These are phyloP conservation scores for Vimba vimba DNA, from an alignment of 2,113 vertebrate species.

Conservation along the genomic window DNA sequence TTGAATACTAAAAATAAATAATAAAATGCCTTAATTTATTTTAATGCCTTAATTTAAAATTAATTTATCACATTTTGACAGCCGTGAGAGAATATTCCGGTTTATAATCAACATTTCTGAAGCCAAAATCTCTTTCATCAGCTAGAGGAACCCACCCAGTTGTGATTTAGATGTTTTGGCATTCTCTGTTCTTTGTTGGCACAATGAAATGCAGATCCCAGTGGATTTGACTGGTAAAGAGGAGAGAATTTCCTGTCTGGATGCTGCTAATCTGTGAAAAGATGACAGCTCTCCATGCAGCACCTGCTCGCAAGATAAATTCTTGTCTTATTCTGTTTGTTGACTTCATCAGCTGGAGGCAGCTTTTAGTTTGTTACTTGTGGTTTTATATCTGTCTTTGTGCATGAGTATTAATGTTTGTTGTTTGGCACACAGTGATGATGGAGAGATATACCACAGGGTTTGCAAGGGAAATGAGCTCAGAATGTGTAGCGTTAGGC, in stretches of 20 bases:
- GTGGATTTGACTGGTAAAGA: constrained; percentile 75
- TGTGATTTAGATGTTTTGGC: constrained; percentile 59
- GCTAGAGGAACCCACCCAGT: neutral
- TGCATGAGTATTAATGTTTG: constrained; percentile 37
- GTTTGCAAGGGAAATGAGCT: constrained; percentile 74
- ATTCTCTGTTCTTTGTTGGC: constrained; percentile 70
- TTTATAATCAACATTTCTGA: constrained; percentile 1
- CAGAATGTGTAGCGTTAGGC: constrained; percentile 40
- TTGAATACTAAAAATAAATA: too few species aligned
- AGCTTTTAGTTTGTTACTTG: constrained; percentile 30
- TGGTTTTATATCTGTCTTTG: constrained; percentile 23
- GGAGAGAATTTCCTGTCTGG: constrained; percentile 66
- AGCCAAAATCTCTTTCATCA: constrained; percentile 9
- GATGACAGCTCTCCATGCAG: constrained; percentile 32
- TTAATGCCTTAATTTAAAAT: too few species aligned
- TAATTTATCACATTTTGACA: constrained; percentile 1
- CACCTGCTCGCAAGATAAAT: constrained; percentile 26
- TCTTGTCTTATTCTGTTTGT: constrained; percentile 31
- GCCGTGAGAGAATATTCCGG: neutral
- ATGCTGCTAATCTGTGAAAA: constrained; percentile 55
- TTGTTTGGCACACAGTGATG: neutral
- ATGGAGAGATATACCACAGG: constrained; percentile 56
- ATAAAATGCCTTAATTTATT: too few species aligned
- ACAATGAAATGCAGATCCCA: constrained; percentile 62
- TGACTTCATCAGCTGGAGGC: constrained; percentile 30